phyloP scores from a whole-genome alignment of 2,888 invertebrate genomes.

The Steinernema carpocapsae region DNA sequence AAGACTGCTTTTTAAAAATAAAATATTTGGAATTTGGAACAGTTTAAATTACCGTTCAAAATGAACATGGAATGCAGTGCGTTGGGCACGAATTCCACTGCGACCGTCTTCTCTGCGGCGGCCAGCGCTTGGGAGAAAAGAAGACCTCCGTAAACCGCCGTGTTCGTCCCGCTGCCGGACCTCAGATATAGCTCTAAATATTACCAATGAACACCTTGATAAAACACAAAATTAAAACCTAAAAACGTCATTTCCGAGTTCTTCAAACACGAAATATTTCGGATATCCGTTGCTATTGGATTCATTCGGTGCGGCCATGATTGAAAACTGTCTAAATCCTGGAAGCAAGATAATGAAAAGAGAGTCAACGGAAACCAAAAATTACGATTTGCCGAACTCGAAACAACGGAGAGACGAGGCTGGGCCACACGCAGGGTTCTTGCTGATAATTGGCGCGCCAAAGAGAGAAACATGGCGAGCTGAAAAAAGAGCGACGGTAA shows the following conservation, averaged over 20 bases:
- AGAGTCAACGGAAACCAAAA: not conserved
- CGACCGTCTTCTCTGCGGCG: conserved; percentile 61
- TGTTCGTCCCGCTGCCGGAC: conserved; percentile 16
- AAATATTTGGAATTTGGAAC: not conserved
- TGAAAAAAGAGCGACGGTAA: too few species aligned
- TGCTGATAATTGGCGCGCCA: too few species aligned
- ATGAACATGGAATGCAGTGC: conserved; percentile 64
- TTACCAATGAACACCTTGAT: conserved; percentile 15
- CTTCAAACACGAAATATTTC: not conserved
- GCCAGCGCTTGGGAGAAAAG: conserved; percentile 62
- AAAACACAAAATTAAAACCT: not conserved
- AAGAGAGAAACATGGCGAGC: too few species aligned
- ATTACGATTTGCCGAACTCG: not conserved
- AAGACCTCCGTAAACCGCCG: conserved; percentile 57
- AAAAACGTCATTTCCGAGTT: conserved; percentile 10
- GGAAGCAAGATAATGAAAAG: not conserved
- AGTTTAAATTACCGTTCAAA: conserved; percentile 55
- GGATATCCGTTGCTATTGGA: not conserved
- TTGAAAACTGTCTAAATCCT: not conserved
- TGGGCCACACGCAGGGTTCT: too few species aligned
- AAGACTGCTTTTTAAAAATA: conserved; percentile 35
- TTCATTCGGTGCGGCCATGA: not conserved
- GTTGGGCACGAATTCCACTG: conserved; percentile 55
- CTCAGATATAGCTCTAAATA: not conserved
- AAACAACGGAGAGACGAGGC: too few species aligned